Evolutionary conservation across 2,888 invertebrate genomes (phyloP), one percentile per base, ranked within the genome.

Genomic region (Molanna angustata): DNA sequence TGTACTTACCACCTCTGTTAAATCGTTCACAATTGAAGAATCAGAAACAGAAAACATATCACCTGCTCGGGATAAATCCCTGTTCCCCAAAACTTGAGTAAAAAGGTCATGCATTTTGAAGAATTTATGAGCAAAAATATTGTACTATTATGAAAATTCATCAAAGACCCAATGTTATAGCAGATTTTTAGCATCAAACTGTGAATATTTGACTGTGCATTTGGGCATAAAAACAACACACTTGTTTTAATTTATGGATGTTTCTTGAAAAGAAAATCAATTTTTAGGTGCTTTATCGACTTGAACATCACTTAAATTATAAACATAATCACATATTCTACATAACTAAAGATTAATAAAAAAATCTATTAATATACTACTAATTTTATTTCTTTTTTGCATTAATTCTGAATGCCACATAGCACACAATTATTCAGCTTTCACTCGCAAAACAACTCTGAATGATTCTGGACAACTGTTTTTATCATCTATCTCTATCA

Each of bases 11-110:
- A 92, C 91, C 76, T 89, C 86, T 47, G 87, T 87, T 63, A 91
- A 77, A 70, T 91, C 90, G 69, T 86, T 83, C 19, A 91, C 89
- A 62, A 96, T 92, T 61, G 88, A 86, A 54, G 85, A 82, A 75
- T 96, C 93, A 40, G 88, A 83, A 57, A 95, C 84, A 9, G 89
- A 86, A 72, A 95, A 95, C 60, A 95, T 80, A 71, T 94, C 94
- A 20, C 94, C 94, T 63, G 94, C 94, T 69, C 88, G 77, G 46
- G 94, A 93, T 56, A 95, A 79, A 74, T 95, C 94, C 69, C 91
- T 85, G 70, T 90, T 88, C 65, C 86, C 89, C 61, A 95, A 80
- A 61, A 95, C 93, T 78, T 91, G 89, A 67, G 88, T 88, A 68
- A 95, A 88, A 66, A 95, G 79, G 72, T 91, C 91, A 75, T 94